These are phyloP conservation scores for Catharus ustulatus DNA, from an alignment of 2,797 vertebrate genomes.

Conservation along the genomic window DNA sequence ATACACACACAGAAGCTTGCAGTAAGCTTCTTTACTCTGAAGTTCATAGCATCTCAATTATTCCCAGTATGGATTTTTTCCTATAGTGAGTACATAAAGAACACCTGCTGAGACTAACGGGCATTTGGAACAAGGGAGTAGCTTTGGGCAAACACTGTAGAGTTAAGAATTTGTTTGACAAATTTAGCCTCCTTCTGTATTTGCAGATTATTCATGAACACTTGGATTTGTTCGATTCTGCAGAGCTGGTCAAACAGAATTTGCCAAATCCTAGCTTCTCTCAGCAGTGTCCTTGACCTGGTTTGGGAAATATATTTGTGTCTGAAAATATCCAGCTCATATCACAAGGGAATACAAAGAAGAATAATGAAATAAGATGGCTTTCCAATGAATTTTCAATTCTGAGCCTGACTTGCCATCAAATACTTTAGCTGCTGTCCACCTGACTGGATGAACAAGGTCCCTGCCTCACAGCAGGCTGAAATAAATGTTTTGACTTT, in stretches of 20 bases:
- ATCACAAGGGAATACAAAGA: not conserved
- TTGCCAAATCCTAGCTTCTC: not conserved
- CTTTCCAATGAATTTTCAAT: not conserved
- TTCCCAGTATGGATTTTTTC: not conserved
- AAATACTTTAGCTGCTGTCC: not conserved
- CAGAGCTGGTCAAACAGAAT: constrained; percentile 24
- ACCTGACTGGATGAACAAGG: not conserved
- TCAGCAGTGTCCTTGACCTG: constrained; percentile 9
- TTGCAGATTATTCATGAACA: constrained; percentile 33
- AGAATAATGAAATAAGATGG: not conserved
- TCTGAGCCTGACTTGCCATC: not conserved
- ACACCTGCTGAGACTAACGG: not conserved
- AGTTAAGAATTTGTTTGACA: constrained; percentile 30
- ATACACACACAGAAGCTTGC: not conserved
- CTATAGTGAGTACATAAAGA: not conserved
- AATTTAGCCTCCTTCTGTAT: constrained; percentile 16
- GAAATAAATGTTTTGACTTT: not conserved
- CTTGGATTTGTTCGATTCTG: not conserved
- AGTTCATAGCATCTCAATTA: not conserved
- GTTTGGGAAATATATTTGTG: not conserved
- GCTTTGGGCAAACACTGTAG: not conserved
- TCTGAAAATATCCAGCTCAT: not conserved
- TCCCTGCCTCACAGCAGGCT: not conserved
- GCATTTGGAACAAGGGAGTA: not conserved
- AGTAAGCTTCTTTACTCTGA: not conserved